Conservation (phyloP, 2,888 invertebrate species). For the Eupithecia tripunctaria region DNA sequence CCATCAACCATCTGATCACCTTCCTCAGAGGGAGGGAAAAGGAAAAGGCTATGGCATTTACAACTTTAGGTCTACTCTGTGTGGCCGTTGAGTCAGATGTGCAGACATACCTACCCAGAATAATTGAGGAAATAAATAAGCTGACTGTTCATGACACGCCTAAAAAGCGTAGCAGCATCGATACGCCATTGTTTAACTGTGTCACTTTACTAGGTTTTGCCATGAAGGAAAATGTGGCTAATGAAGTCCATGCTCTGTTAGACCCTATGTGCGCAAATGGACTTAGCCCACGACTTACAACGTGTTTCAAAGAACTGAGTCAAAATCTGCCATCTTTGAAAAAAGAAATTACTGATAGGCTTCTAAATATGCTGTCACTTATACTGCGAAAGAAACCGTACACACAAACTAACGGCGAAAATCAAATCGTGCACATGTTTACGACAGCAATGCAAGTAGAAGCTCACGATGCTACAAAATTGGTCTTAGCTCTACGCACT, state of each 20-base stretch:
- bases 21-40: constrained; percentile 92
- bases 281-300: constrained; percentile 94
- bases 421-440: constrained; percentile 72
- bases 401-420: constrained; percentile 84
- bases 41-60: constrained; percentile 94
- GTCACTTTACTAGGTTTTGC: constrained; percentile 96
- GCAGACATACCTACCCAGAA: constrained; percentile 89
- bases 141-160: constrained; percentile 90
- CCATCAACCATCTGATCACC: constrained; percentile 91
- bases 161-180: constrained; percentile 89
- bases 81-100: constrained; percentile 94
- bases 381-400: constrained; percentile 95
- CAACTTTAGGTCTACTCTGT: constrained; percentile 95
- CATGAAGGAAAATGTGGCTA: constrained; percentile 90
- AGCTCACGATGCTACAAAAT: constrained; percentile 90
- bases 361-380: constrained; percentile 95
- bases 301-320: constrained; percentile 95
- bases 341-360: constrained; percentile 95
- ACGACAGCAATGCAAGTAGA: constrained; percentile 79
- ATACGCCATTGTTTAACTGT: constrained; percentile 96
- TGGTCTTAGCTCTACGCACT: constrained; percentile 96
- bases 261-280: constrained; percentile 97
- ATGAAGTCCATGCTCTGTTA: constrained; percentile 92
- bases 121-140: constrained; percentile 91
- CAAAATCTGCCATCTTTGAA: constrained; percentile 94